These are phyloP conservation scores for Lasioglossum vierecki DNA, from an alignment of 2,888 invertebrate genomes.

Conservation along the genomic window DNA sequence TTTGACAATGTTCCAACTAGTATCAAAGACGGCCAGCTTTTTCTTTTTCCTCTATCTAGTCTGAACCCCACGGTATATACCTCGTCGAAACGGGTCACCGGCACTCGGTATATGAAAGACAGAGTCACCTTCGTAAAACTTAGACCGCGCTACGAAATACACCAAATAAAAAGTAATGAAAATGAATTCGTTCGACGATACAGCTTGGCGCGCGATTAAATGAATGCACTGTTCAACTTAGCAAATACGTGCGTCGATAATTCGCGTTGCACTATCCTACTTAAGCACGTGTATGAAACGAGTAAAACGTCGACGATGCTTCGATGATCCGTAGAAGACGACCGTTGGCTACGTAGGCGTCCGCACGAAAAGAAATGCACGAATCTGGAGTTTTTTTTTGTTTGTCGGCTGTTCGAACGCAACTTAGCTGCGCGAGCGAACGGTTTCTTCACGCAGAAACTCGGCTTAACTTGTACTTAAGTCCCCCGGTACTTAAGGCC, in stretches of 20 bases:
- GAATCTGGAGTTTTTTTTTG: not conserved
- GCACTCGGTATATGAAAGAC: constrained; percentile 13
- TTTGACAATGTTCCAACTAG: too few species aligned
- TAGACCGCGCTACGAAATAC: constrained; percentile 24
- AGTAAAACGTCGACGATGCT: constrained; percentile 35
- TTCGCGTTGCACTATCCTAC: constrained; percentile 38
- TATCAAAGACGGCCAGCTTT: too few species aligned
- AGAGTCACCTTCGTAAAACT: constrained; percentile 18
- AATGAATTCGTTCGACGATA: constrained; percentile 6
- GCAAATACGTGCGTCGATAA: constrained; percentile 22
- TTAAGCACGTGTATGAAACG: constrained; percentile 44
- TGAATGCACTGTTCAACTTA: constrained; percentile 27
- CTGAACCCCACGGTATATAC: not conserved
- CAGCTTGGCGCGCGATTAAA: constrained; percentile 30
- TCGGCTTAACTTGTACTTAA: constrained; percentile 36
- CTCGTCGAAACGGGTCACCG: constrained; percentile 10
- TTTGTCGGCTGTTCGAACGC: constrained; percentile 4
- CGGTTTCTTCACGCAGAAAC: constrained; percentile 19
- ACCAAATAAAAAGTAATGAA: constrained; percentile 15
- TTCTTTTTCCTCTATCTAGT: constrained; percentile 4
- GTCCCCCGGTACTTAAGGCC: constrained; percentile 13
- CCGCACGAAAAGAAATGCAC: constrained; percentile 18
- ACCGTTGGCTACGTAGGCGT: constrained; percentile 3
- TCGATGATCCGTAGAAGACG: constrained; percentile 23
- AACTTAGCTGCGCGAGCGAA: constrained; percentile 24